A percentile compares a stretch with the other conserved stretches of the same genome.
Conservation (phyloP, 30 jellyfish, hydroid and myxozoan genomes). For the Hydractinia symbiolongicarpus region DNA sequence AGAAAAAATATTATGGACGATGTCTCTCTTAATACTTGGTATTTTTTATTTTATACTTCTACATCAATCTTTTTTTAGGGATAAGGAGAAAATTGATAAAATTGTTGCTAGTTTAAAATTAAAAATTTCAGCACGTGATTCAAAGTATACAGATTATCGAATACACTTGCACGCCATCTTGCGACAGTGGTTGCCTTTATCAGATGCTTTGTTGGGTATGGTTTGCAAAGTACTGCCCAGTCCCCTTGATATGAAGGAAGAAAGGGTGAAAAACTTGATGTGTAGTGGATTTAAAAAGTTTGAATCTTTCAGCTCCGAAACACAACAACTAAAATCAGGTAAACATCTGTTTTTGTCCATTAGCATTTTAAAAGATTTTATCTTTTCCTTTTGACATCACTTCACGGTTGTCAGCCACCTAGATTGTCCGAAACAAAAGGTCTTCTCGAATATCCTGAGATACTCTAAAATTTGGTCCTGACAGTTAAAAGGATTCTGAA, state of each 20-base stretch:
- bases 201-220: conserved; percentile 72
- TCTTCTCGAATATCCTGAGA: too few relatives aligned
- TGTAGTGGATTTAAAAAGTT: conserved; percentile 68
- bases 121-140: conserved; percentile 72
- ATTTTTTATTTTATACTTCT: not conserved
- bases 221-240: conserved; percentile 72
- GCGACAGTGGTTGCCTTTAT: conserved; percentile 98
- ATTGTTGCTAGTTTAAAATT: conserved; percentile 66
- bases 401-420: not conserved
- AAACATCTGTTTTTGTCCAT: not conserved
- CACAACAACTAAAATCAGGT: conserved; percentile 69
- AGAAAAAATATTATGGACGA: too few relatives aligned
- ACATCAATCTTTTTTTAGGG: conserved; percentile 41
- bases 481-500: too few relatives aligned
- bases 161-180: conserved; percentile 72
- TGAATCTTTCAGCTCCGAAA: conserved; percentile 61
- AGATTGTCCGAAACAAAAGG: too few relatives aligned
- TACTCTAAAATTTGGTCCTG: too few relatives aligned
- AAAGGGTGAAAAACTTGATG: conserved; percentile 64
- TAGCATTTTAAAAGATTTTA: not conserved
- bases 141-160: conserved; percentile 52
- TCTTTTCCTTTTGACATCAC: not conserved
- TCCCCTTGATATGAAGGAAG: conserved; percentile 77
- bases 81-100: conserved; percentile 63
- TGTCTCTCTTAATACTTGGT: too few relatives aligned